Evolutionary conservation across 2,888 invertebrate genomes (phyloP).

Genomic region (Ophonus ardosiacus): DNA sequence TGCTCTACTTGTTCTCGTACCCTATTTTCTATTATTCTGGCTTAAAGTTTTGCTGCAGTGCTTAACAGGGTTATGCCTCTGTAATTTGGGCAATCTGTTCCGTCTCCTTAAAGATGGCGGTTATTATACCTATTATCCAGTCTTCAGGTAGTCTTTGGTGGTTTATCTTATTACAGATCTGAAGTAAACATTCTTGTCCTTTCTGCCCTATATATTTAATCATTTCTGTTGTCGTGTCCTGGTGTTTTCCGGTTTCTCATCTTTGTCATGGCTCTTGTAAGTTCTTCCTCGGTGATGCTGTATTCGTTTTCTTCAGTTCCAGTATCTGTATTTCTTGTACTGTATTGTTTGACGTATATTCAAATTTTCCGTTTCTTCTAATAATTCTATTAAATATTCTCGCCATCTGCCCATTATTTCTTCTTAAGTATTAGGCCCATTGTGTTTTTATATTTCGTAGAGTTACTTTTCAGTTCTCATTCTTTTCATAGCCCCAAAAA

Average conservation of each 20-base stretch:
- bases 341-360: too few relatives aligned
- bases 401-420: too few relatives aligned
- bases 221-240: neutral
- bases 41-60: slow-evolving; percentile 56
- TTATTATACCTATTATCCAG: slow-evolving; percentile 65
- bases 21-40: slow-evolving; percentile 59
- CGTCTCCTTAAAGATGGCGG: slow-evolving; percentile 63
- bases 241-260: too few relatives aligned
- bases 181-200: neutral
- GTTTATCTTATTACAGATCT: neutral
- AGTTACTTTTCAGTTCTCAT: too few relatives aligned
- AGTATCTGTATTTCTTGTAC: neutral
- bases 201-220: neutral
- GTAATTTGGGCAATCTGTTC: slow-evolving; percentile 60
- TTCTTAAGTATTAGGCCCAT: too few relatives aligned
- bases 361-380: too few relatives aligned
- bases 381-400: too few relatives aligned
- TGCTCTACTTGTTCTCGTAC: slow-evolving; percentile 48
- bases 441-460: too few relatives aligned
- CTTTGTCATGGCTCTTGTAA: too few relatives aligned
- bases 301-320: too few relatives aligned
- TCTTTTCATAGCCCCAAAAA: too few relatives aligned
- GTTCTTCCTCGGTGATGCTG: too few relatives aligned
- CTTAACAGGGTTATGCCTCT: slow-evolving; percentile 57
- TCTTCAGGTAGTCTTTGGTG: slow-evolving; percentile 56